phyloP scores from a whole-genome alignment of 2,113 vertebrate genomes.

The Myocastor coypus region DNA sequence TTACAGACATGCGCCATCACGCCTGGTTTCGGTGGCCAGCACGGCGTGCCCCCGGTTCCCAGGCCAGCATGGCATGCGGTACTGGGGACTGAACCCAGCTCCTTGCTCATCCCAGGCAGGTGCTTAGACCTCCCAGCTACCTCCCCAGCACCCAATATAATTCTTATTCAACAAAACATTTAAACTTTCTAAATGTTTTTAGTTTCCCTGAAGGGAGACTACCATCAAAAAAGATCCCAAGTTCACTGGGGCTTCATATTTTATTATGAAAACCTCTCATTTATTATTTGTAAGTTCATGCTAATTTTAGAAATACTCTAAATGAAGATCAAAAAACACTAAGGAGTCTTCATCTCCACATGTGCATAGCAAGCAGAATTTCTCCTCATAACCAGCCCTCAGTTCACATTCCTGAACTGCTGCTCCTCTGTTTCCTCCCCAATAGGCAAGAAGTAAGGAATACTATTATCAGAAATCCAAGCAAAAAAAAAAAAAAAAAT shows the following conservation, averaged over 20 bases:
- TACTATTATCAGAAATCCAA: conserved; percentile 21
- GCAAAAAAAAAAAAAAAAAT: background rate
- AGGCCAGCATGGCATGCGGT: too few relatives aligned
- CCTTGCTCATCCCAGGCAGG: too few relatives aligned
- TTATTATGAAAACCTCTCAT: conserved; percentile 4
- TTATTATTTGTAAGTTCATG: background rate
- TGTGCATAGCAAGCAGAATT: background rate
- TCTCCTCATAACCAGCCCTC: background rate
- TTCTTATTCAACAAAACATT: conserved; percentile 22
- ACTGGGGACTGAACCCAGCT: too few relatives aligned
- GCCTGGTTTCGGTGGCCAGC: too few relatives aligned
- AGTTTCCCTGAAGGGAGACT: background rate
- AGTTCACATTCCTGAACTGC: conserved; percentile 29
- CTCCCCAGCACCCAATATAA: background rate
- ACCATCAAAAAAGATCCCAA: background rate
- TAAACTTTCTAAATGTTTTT: background rate
- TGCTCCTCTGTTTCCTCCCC: background rate
- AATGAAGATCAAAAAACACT: background rate
- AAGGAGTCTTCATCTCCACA: background rate
- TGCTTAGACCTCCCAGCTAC: too few relatives aligned
- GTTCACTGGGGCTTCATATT: background rate
- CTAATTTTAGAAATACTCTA: conserved; percentile 27
- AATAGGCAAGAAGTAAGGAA: background rate
- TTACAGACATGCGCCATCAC: too few relatives aligned
- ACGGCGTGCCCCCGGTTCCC: too few relatives aligned